Conservation (phyloP, 2,797 vertebrate species). For the Rhadinocentrus ornatus region DNA sequence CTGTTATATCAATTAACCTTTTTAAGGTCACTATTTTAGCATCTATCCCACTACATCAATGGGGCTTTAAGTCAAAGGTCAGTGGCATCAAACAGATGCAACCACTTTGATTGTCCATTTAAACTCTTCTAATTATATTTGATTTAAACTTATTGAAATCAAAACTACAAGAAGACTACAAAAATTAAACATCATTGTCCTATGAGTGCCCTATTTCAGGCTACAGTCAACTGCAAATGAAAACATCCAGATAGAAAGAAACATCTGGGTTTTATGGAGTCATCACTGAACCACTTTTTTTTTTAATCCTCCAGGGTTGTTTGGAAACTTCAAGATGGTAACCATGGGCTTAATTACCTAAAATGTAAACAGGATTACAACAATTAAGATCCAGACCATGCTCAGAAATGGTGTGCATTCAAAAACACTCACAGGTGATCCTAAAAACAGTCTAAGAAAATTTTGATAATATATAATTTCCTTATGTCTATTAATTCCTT, state of each 20-base stretch:
- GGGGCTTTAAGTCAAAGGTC: slow-evolving; percentile 49
- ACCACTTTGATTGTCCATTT: slow-evolving; percentile 3
- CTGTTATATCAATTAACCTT: slow-evolving; percentile 41
- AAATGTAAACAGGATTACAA: slow-evolving; percentile 46
- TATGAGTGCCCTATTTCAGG: not conserved
- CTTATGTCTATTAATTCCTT: slow-evolving; percentile 4
- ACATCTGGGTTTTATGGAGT: slow-evolving; percentile 46
- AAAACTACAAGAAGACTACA: not conserved
- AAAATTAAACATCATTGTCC: not conserved
- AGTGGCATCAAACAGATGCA: slow-evolving; percentile 13
- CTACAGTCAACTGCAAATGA: slow-evolving; percentile 8
- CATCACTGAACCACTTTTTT: slow-evolving; percentile 15
- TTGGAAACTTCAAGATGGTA: slow-evolving; percentile 20
- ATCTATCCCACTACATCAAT: slow-evolving; percentile 20
- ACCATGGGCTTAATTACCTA: slow-evolving; percentile 37
- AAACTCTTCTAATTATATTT: not conserved
- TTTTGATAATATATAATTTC: not conserved
- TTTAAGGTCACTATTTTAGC: slow-evolving; percentile 34
- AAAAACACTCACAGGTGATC: slow-evolving; percentile 17
- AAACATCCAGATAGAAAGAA: not conserved
- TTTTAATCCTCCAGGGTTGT: slow-evolving; percentile 39
- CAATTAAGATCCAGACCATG: slow-evolving; percentile 14
- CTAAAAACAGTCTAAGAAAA: slow-evolving; percentile 14
- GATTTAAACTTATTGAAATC: not conserved
- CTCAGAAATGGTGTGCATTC: slow-evolving; percentile 3